Base-by-base conservation (phyloP, 2,888 invertebrate genomes). In the Catocala sponsa region DNA sequence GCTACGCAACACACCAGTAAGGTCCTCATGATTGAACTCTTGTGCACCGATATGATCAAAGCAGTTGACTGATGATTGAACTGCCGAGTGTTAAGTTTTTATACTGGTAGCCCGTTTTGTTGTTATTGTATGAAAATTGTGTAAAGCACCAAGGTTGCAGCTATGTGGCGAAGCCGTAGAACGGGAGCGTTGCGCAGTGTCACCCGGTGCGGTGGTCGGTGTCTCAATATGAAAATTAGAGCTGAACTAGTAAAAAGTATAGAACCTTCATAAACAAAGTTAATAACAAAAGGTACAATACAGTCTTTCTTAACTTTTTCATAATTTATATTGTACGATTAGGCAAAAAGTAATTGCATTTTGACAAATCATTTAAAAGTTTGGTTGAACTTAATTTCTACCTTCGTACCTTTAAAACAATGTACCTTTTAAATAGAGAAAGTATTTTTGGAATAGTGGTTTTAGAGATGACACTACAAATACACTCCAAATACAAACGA, bases 61-160 rank as follows among this genome's bases (percentile, higher is more conserved):
- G 70, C 82, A 79, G 81, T 75, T 86, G 87, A 94, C 89, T 93
- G 93, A 90, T 93, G 78, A 70, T 81, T 79, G 78, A 78, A 62
- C 70, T 80, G 68, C 71, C 78, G 74, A 70, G 75, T 78, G 79
- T 76, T 79, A 88, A 87, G 85, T 83, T 92, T 94, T 91, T 94
- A 94, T 94, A 94, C 88, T 86, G 74, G 85, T 82, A 84, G 79
- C 76, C 79, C 72, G 85, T 86, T 87, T 85, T 81, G 82, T 87
- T 82, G 70, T 84, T 83, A 85, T 90, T 86, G 88, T 88, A 88
- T 87, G 86, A 89, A 91, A 88, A 89, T 93, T 93, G 93, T 93
- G 93, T 86, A 91, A 91, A 91, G 77, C 73, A 80, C 82, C 94
- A 94, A 94, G 94, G 94, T 91, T 93, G 88, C 87, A 83, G 63